phyloP scores from a whole-genome alignment of 2,888 invertebrate species.

The Aphodius granarius region DNA sequence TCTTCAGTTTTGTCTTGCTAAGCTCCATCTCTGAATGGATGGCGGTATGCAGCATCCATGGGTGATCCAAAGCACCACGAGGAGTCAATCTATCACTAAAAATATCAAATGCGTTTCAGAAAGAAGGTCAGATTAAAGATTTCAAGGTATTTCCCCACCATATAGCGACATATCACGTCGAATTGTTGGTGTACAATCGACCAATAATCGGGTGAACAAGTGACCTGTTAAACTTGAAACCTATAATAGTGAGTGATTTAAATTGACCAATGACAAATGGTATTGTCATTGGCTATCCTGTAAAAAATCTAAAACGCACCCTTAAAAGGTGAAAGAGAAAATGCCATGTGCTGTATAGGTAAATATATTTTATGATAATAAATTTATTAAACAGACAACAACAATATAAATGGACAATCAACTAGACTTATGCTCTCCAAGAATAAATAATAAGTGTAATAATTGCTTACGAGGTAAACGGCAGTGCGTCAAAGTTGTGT shows the following conservation, averaged over 20 bases:
- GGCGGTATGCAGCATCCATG: constrained; percentile 72
- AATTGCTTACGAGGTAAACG: background rate
- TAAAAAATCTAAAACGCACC: too few relatives aligned
- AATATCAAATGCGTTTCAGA: constrained; percentile 32
- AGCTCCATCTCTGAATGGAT: constrained; percentile 68
- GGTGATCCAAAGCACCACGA: constrained; percentile 71
- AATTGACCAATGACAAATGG: background rate
- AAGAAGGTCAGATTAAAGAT: background rate
- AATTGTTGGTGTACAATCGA: too few relatives aligned
- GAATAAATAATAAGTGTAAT: background rate
- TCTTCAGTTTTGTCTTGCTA: constrained; percentile 78
- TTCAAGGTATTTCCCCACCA: background rate
- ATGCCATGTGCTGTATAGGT: background rate
- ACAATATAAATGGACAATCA: background rate
- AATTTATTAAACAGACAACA: background rate
- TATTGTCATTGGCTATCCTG: too few relatives aligned
- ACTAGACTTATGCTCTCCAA: background rate
- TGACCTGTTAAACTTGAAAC: background rate
- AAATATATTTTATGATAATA: background rate
- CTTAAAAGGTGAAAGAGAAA: too few relatives aligned
- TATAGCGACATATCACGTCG: too few relatives aligned
- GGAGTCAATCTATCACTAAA: constrained; percentile 74
- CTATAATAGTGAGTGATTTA: background rate
- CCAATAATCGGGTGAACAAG: too few relatives aligned
- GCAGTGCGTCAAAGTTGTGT: background rate